Evolutionary conservation across 2,888 invertebrate genomes (phyloP).

Genomic region (Pherbina coryleti): DNA sequence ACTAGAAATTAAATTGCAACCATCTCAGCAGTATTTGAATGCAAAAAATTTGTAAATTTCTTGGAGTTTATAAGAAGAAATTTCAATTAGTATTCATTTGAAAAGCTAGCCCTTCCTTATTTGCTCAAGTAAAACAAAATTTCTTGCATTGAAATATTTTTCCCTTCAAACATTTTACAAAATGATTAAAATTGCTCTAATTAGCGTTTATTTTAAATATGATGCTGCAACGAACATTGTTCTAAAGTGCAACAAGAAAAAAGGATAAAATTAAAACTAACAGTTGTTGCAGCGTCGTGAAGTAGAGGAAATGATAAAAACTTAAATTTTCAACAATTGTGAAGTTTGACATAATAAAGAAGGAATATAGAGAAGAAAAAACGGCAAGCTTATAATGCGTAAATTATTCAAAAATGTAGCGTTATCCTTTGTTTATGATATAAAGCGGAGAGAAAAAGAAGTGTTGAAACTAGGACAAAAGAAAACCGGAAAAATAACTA

Average conservation of each 20-base stretch:
- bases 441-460: neutral
- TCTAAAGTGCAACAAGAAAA: neutral
- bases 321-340: constrained; percentile 24
- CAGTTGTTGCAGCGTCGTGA: neutral
- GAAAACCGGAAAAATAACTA: neutral
- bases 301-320: constrained; percentile 24
- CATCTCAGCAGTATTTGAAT: too few relatives aligned
- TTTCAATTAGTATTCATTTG: too few relatives aligned
- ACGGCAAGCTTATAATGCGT: constrained; percentile 5
- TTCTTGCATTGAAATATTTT: too few relatives aligned
- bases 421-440: neutral
- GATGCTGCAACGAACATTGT: too few relatives aligned
- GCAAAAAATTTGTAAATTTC: too few relatives aligned
- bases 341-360: neutral
- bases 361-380: neutral
- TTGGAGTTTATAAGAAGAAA: too few relatives aligned
- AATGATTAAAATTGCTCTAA: constrained; percentile 13
- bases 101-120: too few relatives aligned
- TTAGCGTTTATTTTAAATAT: constrained; percentile 8
- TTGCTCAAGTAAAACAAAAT: too few relatives aligned
- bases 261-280: neutral
- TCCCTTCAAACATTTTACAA: neutral
- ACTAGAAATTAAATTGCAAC: too few relatives aligned
- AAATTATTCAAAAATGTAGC: constrained; percentile 17
- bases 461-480: neutral